These are phyloP conservation scores for Astreopora myriophthalma DNA, from an alignment of 64 coral and sea anemone genomes.

Conservation along the genomic window DNA sequence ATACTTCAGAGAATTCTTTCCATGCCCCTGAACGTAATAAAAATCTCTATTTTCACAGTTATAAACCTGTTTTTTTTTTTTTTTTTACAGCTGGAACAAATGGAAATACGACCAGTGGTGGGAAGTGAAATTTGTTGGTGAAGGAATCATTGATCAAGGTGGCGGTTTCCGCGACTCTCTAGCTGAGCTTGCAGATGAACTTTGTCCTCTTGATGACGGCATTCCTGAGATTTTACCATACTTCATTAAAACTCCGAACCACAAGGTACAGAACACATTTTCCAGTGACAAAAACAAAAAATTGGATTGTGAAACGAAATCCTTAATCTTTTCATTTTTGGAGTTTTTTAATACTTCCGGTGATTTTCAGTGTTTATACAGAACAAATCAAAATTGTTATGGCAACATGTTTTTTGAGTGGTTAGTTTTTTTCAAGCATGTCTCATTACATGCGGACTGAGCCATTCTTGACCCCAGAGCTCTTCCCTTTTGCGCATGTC, in stretches of 20 bases:
- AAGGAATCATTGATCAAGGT: conserved; percentile 99
- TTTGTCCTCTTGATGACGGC: conserved; percentile 75
- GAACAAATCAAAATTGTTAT: too few relatives aligned
- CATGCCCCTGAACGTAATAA: not conserved
- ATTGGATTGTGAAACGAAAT: too few relatives aligned
- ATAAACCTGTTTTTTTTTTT: not conserved
- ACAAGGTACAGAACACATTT: conserved; percentile 51
- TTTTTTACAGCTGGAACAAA: conserved; percentile 88
- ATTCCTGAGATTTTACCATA: conserved; percentile 78
- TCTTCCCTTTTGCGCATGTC: too few relatives aligned
- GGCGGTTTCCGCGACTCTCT: conserved; percentile 98
- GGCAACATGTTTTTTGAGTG: too few relatives aligned
- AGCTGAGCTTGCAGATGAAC: conserved; percentile 90
- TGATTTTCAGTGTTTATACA: too few relatives aligned
- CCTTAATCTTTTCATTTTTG: too few relatives aligned
- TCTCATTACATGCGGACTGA: too few relatives aligned
- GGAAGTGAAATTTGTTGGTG: conserved; percentile 99
- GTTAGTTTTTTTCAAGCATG: too few relatives aligned
- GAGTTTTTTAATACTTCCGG: too few relatives aligned
- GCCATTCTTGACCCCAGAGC: too few relatives aligned
- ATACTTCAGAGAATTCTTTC: not conserved
- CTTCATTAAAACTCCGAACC: conserved; percentile 87
- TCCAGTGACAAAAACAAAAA: too few relatives aligned
- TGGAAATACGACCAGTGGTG: conserved; percentile 99
- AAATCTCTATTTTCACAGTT: not conserved